A percentile compares a stretch with the other conserved stretches of the same genome.
These are phyloP conservation scores for Thereva nobilitata DNA, from an alignment of 2,888 invertebrate genomes.

Conservation along the genomic window DNA sequence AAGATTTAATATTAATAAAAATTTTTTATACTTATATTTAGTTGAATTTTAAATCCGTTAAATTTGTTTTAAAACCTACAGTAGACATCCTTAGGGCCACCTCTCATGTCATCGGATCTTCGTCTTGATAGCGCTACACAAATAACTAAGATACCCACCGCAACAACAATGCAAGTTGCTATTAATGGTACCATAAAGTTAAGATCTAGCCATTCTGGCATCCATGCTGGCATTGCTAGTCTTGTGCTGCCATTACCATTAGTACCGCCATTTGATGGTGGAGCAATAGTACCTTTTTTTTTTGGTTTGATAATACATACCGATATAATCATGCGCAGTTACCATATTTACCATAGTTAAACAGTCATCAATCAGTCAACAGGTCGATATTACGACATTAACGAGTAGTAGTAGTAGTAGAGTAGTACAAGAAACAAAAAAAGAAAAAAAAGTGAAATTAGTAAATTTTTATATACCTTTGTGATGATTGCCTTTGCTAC, in stretches of 20 bases:
- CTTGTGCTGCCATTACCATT: slow-evolving; percentile 58
- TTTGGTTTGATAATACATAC: slow-evolving; percentile 22
- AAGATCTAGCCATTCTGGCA: slow-evolving; percentile 85
- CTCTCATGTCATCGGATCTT: slow-evolving; percentile 76
- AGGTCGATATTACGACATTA: slow-evolving; percentile 10
- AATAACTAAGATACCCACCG: slow-evolving; percentile 88
- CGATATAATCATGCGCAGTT: slow-evolving; percentile 9
- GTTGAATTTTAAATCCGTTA: slow-evolving; percentile 31
- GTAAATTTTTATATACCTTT: slow-evolving; percentile 70
- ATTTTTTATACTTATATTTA: slow-evolving; percentile 37
- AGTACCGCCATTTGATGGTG: slow-evolving; percentile 65
- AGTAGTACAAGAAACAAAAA: slow-evolving; percentile 47
- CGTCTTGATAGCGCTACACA: slow-evolving; percentile 85
- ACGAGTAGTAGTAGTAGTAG: slow-evolving; percentile 29
- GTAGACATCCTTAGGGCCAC: slow-evolving; percentile 77
- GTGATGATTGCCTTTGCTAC: slow-evolving; percentile 80
- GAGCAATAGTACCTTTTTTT: slow-evolving; percentile 76
- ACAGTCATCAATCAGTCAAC: slow-evolving; percentile 25
- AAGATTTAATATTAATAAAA: slow-evolving; percentile 33
- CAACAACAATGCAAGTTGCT: slow-evolving; percentile 86
- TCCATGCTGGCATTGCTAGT: slow-evolving; percentile 70
- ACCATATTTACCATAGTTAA: slow-evolving; percentile 20
- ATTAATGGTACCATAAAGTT: slow-evolving; percentile 89
- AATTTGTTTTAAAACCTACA: slow-evolving; percentile 65
- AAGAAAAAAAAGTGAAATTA: slow-evolving; percentile 52